Evolutionary conservation across 2,888 invertebrate species (phyloP), one percentile per base, ranked within the genome.

Genomic region (Melieria omissa): DNA sequence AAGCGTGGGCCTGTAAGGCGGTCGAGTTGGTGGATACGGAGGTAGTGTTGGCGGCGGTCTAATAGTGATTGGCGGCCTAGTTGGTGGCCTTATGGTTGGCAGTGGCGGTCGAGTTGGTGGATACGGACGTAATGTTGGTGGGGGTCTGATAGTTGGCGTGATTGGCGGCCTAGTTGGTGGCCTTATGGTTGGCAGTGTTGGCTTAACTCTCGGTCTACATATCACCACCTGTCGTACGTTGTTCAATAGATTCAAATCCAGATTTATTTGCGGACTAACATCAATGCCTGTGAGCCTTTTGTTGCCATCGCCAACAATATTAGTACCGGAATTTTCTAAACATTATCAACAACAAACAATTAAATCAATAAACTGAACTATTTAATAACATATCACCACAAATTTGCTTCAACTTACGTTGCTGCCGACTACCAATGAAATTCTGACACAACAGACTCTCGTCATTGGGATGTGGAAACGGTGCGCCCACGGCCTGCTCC

Each of bases 241-340:
- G 44, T 70, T 70, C n/a, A 76, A 29, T 4, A 66, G 7, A 46
- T 64, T 65, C 3, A 68, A 42, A 14, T 69, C 71, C 10, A 72
- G 49, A 64, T 52, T 49, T 5, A 65, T 42, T 9, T 65, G 65
- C 10, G 72, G 65, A 42, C 55, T 60, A 4, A 65, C 3, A 10
- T 73, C 61, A 3, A 62, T 46, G 1, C 16, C 54, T 3, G 10
- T 42, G 5, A 42, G 14, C 1, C 61, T 54, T 4, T 10, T 46
- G 54, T 73, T 73, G n/a, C 44, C 9, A 46, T 62, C n/a, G 12
- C 66, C 73, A 10, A 10, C 49, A 42, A 66, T 67, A 49, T 62
- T 47, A 5, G 60, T 54, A 49, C n/a, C 55, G 12, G 55, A 69
- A 6, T 16, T 69, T 41, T 49, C 60, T 69, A 47, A 4, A 61